Evolutionary conservation across 2,888 invertebrate genomes (phyloP).

Genomic region (Endotricha flammealis): DNA sequence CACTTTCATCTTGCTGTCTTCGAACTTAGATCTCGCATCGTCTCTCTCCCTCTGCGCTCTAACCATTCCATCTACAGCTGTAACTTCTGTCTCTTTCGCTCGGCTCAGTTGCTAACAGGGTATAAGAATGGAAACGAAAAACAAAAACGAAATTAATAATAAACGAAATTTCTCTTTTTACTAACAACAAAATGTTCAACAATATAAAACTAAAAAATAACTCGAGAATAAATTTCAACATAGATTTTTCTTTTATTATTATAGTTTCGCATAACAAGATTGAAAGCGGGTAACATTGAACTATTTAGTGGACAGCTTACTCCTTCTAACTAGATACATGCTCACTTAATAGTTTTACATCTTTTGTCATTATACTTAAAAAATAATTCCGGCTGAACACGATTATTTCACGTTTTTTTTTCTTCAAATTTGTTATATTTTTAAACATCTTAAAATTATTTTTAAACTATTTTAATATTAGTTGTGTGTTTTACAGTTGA

Average conservation of each 20-base stretch:
- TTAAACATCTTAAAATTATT: slow-evolving; percentile 68
- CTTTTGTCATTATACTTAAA: slow-evolving; percentile 56
- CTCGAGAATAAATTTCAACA: slow-evolving; percentile 59
- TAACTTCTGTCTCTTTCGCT: slow-evolving; percentile 59
- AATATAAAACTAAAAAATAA: slow-evolving; percentile 64
- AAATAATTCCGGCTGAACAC: slow-evolving; percentile 75
- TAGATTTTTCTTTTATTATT: slow-evolving; percentile 33
- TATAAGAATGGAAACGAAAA: too few relatives aligned
- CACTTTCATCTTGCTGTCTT: slow-evolving; percentile 63
- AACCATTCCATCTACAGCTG: slow-evolving; percentile 54
- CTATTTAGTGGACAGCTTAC: slow-evolving; percentile 68
- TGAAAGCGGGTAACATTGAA: slow-evolving; percentile 66
- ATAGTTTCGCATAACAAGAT: slow-evolving; percentile 67
- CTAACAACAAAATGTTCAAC: slow-evolving; percentile 62
- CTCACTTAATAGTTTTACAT: slow-evolving; percentile 74
- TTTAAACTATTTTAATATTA: slow-evolving; percentile 70
- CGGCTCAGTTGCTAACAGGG: slow-evolving; percentile 59
- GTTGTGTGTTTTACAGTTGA: slow-evolving; percentile 63
- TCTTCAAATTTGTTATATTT: slow-evolving; percentile 35
- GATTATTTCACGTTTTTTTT: slow-evolving; percentile 48
- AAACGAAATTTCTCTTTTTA: slow-evolving; percentile 45
- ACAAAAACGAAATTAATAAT: slow-evolving; percentile 43
- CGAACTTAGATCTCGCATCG: slow-evolving; percentile 50
- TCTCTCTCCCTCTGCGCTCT: slow-evolving; percentile 54
- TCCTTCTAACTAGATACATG: slow-evolving; percentile 71